A percentile compares a stretch with the other conserved stretches of the same genome.
These are phyloP conservation scores for Aphaenogaster floridana DNA, from an alignment of 1,140 invertebrate species.

Conservation along the genomic window DNA sequence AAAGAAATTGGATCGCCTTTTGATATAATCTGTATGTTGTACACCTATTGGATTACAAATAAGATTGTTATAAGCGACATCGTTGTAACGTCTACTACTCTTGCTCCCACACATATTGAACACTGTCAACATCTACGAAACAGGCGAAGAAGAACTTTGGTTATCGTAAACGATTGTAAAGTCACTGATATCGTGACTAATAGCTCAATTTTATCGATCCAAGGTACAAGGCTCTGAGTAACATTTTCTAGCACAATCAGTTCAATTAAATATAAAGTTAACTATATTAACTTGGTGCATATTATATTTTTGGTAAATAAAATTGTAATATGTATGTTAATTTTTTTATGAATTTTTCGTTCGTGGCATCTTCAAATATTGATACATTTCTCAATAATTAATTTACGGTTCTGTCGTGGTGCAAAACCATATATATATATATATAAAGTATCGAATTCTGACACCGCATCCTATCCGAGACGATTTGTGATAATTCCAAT, in stretches of 20 bases:
- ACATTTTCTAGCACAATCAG: slow-evolving; percentile 18
- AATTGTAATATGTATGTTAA: slow-evolving; percentile 26
- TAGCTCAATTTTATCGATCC: neutral
- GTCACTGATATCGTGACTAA: neutral
- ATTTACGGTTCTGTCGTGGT: neutral
- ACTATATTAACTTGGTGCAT: neutral
- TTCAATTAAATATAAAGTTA: slow-evolving; percentile 12
- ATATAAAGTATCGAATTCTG: neutral
- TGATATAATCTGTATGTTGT: slow-evolving; percentile 40
- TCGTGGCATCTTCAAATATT: neutral
- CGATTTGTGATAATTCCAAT: slow-evolving; percentile 48
- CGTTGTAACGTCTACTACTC: neutral
- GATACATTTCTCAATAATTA: neutral
- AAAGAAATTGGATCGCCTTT: slow-evolving; percentile 30
- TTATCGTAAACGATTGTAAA: slow-evolving; percentile 26
- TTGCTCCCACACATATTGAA: neutral
- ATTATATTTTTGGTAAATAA: slow-evolving; percentile 22
- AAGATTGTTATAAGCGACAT: neutral
- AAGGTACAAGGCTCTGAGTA: neutral
- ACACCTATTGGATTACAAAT: slow-evolving; percentile 1
- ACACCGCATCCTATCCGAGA: slow-evolving; percentile 7
- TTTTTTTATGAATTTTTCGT: slow-evolving; percentile 19
- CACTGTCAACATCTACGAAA: neutral
- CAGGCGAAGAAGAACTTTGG: neutral
- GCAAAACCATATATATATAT: neutral